phyloP scores from a whole-genome alignment of 1,140 invertebrate genomes.

The Macrobrachium nipponense region DNA sequence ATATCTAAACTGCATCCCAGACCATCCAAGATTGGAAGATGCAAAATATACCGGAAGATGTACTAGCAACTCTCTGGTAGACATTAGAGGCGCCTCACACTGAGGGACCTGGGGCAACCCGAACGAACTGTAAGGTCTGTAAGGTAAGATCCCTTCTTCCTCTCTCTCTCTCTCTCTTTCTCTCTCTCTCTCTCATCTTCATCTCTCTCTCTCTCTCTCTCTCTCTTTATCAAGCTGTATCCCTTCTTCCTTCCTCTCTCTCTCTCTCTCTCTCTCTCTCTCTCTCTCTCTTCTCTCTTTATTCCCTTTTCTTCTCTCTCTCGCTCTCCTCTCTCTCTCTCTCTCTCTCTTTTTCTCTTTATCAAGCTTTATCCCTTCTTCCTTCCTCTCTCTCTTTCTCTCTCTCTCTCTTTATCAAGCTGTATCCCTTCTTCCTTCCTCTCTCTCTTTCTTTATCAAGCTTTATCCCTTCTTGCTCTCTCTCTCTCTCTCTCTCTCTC shows the following conservation, averaged over 20 bases:
- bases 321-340: background rate
- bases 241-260: slow-evolving; percentile 6
- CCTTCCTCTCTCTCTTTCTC: background rate
- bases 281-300: too few relatives aligned
- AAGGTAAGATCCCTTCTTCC: too few relatives aligned
- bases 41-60: too few relatives aligned
- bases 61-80: too few relatives aligned
- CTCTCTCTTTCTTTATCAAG: background rate
- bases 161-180: background rate
- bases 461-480: background rate
- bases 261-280: background rate
- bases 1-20: too few relatives aligned
- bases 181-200: background rate
- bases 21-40: too few relatives aligned
- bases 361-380: background rate
- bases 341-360: background rate
- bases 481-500: background rate
- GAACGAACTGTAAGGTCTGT: too few relatives aligned
- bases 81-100: too few relatives aligned
- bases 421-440: slow-evolving; percentile 6
- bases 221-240: background rate
- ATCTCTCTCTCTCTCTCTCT: background rate
- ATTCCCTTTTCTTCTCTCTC: background rate
- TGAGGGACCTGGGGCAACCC: too few relatives aligned
- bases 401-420: background rate